Base-by-base conservation (phyloP, 2,888 invertebrate genomes). In the Cheilosia grossa region DNA sequence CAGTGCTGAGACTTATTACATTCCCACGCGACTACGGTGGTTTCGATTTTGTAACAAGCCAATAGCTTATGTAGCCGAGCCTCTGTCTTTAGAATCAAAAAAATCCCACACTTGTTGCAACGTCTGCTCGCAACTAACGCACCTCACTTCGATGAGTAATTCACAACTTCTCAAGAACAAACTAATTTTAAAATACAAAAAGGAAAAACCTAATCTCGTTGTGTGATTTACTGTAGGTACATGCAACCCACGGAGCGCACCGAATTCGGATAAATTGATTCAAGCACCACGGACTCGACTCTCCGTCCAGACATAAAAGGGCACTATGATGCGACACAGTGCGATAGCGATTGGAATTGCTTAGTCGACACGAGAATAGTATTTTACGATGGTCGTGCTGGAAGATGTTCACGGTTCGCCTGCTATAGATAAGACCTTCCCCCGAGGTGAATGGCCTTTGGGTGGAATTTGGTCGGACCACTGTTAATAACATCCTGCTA, bases 191-290 rank as follows among this genome's bases (percentile, higher is more conserved):
- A 40, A 70, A 27, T 27, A 27, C 27, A 27, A 27, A 47, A 44
- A 54, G 54, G 10, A 59, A 75, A n/a, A n/a, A 17, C 37, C 24
- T 64, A 44, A 73, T 73, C 73, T 56, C 37, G 42, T 72, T 63
- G 15, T 19, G 56, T 78, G 72, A 78, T 72, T 78, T 77, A 77
- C 69, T 47, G 78, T 56, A 47, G 47, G 24, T 72, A 33, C 78
- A 64, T 47, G n/a, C 64, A 64, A n/a, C 73, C 73, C 58, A 79
- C 70, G n/a, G 40, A 67, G 42, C 44, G 24, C 24, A 40, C 13
- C 42, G 5, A 44, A 44, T 40, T 59, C 13, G 59, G n/a, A 5
- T 59, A 17, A 40, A 66, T 27, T 42, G 30, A 44, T 44, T 67
- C 54, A 67, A 37, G 7, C 19, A 27, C 21, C 42, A 42, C 15